phyloP scores from a whole-genome alignment of 2,113 vertebrate genomes.

The Microcebus murinus region DNA sequence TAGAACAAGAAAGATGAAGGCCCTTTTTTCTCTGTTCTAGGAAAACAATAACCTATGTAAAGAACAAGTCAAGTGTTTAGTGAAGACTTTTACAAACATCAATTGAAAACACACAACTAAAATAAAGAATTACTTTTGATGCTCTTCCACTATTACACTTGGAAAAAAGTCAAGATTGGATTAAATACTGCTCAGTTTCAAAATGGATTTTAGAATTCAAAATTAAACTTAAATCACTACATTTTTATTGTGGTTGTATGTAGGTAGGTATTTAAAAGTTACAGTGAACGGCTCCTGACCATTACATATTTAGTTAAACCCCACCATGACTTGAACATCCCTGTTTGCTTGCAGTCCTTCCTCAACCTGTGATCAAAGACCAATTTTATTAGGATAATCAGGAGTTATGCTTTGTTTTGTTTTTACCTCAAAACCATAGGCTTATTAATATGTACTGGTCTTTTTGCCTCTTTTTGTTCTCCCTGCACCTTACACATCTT shows the following conservation, averaged over 20 bases:
- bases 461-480: not conserved
- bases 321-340: not conserved
- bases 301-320: not conserved
- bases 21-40: slow-evolving; percentile 1
- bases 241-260: not conserved
- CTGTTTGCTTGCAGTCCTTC: not conserved
- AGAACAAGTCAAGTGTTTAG: not conserved
- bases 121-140: not conserved
- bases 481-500: not conserved
- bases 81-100: not conserved
- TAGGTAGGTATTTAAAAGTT: not conserved
- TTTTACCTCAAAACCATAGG: not conserved
- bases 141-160: not conserved
- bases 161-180: not conserved
- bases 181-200: not conserved
- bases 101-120: not conserved
- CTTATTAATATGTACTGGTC: accelerated
- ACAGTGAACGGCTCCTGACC: not conserved
- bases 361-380: not conserved
- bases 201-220: slow-evolving; percentile 7
- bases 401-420: not conserved
- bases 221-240: not conserved
- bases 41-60: not conserved
- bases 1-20: slow-evolving; percentile 41
- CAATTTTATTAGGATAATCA: not conserved